Evolutionary conservation across 2,113 vertebrate species (phyloP).

Genomic region (Chaetorhynchus papuensis): DNA sequence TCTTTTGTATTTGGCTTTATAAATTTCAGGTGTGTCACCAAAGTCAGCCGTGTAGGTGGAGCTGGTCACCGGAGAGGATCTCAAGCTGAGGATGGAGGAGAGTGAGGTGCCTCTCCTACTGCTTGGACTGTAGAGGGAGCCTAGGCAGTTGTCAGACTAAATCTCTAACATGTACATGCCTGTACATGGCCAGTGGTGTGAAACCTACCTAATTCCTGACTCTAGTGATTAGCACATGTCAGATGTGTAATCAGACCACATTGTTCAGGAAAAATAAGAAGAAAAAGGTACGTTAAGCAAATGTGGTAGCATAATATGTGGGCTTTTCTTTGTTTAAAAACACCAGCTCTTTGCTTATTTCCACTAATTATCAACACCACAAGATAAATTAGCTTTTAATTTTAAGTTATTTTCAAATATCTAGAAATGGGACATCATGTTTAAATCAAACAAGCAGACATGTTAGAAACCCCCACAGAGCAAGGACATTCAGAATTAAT

Average conservation of each 20-base stretch:
- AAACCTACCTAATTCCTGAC: not conserved
- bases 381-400: not conserved
- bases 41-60: not conserved
- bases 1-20: not conserved
- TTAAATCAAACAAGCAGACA: not conserved
- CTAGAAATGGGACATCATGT: not conserved
- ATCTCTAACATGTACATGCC: not conserved
- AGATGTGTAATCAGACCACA: not conserved
- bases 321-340: not conserved
- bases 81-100: not conserved
- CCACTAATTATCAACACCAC: not conserved
- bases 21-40: not conserved
- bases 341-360: not conserved
- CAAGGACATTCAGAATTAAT: not conserved
- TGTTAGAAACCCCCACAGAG: not conserved
- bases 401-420: not conserved
- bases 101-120: not conserved
- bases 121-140: not conserved
- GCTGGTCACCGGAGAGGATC: not conserved
- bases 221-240: not conserved
- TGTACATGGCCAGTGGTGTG: not conserved
- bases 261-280: not conserved
- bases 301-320: not conserved
- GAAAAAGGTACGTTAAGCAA: not conserved
- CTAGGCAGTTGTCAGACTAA: not conserved